Evolutionary conservation across 2,113 vertebrate species (phyloP), one percentile per base, ranked within the genome.

Genomic region (Oncorhynchus tshawytscha): DNA sequence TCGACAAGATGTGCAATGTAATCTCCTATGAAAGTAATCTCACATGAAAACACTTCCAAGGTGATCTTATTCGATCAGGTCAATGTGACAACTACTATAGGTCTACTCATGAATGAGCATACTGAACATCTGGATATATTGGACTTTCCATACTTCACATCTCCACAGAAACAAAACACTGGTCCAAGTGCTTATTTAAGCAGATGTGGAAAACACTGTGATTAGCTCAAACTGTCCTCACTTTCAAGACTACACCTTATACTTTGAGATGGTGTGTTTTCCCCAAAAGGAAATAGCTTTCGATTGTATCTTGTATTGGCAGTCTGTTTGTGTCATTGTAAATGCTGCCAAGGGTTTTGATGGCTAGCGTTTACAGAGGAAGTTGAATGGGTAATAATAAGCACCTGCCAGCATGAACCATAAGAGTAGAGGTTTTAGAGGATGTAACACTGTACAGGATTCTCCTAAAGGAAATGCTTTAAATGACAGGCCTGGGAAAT

Each of bases 331-430:
- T 77, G 80, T 82, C 80, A 77, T 59, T 78, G 73, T 82, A 81
- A 78, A 74, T 74, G 49, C 65, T 49, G 71, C 73, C 9, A 64
- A 68, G 69, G 82, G 80, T 82, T 86, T 84, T 78, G 73, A 80
- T 20, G 60, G 69, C 69, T 71, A 54, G 51, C 34, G 39, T 76
- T 65, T 45, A 72, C 31, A 64, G 65, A 71, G 48, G 69, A 81
- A 77, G 72, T 77, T 71, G 67, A 78, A 64, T 24, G 65, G 64
- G 67, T 84, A 86, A 86, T 84, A 80, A 72, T 84, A 84, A 78
- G 73, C 80, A 82, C 85, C 80, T 84, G 82, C 72, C 81, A 80
- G 54, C 29, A 39, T 64, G 70, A 83, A 72, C 71, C 75, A 73
- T 67, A 67, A 66, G 60, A 68, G 67, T 73, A 54, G 67, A 67